Conservation (phyloP, 2,113 vertebrate genomes). For the Thymallus thymallus region DNA sequence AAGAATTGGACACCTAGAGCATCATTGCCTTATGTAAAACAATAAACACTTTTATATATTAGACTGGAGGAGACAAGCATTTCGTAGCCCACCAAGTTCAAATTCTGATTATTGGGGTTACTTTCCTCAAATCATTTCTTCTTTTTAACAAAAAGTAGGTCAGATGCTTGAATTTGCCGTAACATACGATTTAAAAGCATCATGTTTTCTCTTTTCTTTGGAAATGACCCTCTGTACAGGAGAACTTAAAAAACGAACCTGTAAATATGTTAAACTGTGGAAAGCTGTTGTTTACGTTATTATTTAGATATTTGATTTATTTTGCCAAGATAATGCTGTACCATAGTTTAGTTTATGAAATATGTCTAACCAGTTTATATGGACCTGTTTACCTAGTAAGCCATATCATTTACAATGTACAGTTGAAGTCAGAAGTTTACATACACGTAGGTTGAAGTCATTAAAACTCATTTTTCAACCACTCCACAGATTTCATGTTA, state of each 20-base stretch:
- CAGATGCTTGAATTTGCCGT: slow-evolving; percentile 58
- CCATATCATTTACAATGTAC: slow-evolving; percentile 78
- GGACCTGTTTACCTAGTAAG: slow-evolving; percentile 81
- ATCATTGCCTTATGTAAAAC: slow-evolving; percentile 70
- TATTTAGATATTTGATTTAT: slow-evolving; percentile 77
- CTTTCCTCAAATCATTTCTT: slow-evolving; percentile 33
- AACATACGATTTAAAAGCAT: slow-evolving; percentile 61
- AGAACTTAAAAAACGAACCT: slow-evolving; percentile 68
- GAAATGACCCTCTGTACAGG: slow-evolving; percentile 65
- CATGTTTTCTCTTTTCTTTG: slow-evolving; percentile 77
- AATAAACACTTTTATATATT: slow-evolving; percentile 23
- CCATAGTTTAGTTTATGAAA: slow-evolving; percentile 74
- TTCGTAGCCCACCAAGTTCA: slow-evolving; percentile 37
- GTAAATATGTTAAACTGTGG: slow-evolving; percentile 91
- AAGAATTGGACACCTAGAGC: slow-evolving; percentile 68
- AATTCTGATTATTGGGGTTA: slow-evolving; percentile 43
- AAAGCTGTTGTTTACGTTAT: slow-evolving; percentile 95
- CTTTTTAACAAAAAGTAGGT: slow-evolving; percentile 46
- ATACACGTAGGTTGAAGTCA: too few species aligned
- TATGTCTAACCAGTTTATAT: slow-evolving; percentile 79
- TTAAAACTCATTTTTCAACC: too few species aligned
- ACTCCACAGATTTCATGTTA: too few species aligned
- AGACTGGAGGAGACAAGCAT: slow-evolving; percentile 38
- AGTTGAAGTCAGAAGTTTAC: too few species aligned
- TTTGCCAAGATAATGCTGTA: slow-evolving; percentile 82